Evolutionary conservation across 2,113 vertebrate species (phyloP).

Genomic region (Ameiurus melas): DNA sequence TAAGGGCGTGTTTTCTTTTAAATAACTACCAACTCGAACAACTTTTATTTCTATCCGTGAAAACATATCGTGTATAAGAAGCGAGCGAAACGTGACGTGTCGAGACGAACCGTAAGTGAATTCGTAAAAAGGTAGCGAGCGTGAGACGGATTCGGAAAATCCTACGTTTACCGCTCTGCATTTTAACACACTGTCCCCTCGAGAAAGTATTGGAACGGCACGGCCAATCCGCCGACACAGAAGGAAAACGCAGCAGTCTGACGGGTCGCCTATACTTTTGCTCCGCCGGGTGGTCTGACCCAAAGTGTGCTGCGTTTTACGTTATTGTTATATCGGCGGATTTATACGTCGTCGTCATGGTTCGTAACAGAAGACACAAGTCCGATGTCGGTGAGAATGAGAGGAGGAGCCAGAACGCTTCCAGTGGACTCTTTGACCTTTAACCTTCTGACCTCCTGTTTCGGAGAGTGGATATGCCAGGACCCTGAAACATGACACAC

Average conservation of each 20-base stretch:
- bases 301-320: no score
- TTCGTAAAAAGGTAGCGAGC: neutral
- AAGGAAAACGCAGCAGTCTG: no score
- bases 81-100: neutral
- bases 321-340: neutral
- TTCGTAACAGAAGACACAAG: no score
- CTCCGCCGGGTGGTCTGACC: no score
- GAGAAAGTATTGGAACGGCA: no score
- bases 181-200: neutral
- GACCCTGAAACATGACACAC: slow-evolving; percentile 35
- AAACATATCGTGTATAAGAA: neutral
- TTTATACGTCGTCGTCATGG: no score
- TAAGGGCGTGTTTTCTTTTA: no score
- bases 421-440: slow-evolving; percentile 28
- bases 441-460: slow-evolving; percentile 43
- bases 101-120: neutral
- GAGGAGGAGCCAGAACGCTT: neutral
- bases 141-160: neutral
- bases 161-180: neutral
- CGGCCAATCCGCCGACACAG: no score
- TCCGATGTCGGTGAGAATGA: neutral
- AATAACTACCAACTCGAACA: no score
- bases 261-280: no score
- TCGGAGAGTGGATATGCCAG: slow-evolving; percentile 6
- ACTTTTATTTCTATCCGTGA: no score